Evolutionary conservation across 2,888 invertebrate species (phyloP).

Genomic region (Drosophila subsilvestris): DNA sequence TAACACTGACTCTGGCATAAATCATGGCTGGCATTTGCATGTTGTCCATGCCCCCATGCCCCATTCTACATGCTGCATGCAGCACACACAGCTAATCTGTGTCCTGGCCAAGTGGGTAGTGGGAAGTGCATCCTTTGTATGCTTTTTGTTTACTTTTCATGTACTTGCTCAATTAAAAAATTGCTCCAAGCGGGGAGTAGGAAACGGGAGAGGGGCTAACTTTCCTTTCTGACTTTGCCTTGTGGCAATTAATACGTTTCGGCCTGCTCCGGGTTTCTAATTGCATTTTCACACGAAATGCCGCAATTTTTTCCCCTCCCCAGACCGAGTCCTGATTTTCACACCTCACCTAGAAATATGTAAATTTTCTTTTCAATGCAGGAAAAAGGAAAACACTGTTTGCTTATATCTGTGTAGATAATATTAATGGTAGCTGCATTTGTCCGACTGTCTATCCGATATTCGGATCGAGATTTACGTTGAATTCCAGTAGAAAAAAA

Average conservation of each 20-base stretch:
- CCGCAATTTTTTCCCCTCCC: conserved; percentile 48
- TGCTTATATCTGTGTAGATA: conserved; percentile 50
- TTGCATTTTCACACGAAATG: conserved; percentile 74
- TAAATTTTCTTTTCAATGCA: conserved; percentile 38
- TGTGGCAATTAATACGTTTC: conserved; percentile 69
- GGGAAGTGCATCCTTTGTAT: conserved; percentile 60
- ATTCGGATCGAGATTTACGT: conserved; percentile 14
- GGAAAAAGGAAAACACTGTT: conserved; percentile 17
- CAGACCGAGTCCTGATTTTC: conserved; percentile 43
- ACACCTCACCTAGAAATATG: conserved; percentile 73
- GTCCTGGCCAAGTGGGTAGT: conserved; percentile 39
- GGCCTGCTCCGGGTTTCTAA: conserved; percentile 69
- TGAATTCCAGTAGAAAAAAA: neutral
- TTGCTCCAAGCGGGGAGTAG: conserved; percentile 45
- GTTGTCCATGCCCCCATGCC: conserved; percentile 27
- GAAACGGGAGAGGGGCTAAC: neutral
- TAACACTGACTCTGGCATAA: conserved; percentile 54
- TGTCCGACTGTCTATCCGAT: conserved; percentile 17
- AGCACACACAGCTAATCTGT: conserved; percentile 55
- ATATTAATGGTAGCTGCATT: conserved; percentile 53
- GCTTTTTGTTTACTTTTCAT: conserved; percentile 55
- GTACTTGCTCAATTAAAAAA: conserved; percentile 71
- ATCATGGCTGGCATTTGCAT: conserved; percentile 75
- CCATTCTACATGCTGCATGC: neutral
- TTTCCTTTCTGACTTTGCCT: conserved; percentile 41